Evolutionary conservation across 2,797 vertebrate genomes (phyloP).

Genomic region (Sarcoramphus papa): DNA sequence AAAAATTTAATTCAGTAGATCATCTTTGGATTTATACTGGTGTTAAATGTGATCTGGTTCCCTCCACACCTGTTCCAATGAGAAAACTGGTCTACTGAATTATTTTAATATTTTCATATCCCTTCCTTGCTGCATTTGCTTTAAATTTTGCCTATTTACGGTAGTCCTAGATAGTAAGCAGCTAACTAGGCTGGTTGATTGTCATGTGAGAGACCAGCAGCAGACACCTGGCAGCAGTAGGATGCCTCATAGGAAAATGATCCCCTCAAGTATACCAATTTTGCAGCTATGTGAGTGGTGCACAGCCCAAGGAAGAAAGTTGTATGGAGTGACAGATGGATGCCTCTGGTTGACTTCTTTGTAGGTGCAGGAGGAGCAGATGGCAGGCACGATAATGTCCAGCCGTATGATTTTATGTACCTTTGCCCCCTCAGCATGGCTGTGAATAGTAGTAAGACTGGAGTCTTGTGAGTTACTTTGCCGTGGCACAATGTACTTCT

Average conservation of each 20-base stretch:
- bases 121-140: not conserved
- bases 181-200: not conserved
- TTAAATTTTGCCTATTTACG: not conserved
- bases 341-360: not conserved
- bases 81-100: not conserved
- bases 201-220: rapidly evolving
- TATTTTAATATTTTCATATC: not conserved
- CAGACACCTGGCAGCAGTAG: not conserved
- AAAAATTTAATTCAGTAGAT: not conserved
- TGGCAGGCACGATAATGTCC: not conserved
- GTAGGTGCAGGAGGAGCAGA: not conserved
- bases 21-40: not conserved
- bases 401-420: not conserved
- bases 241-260: not conserved
- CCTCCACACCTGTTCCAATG: not conserved
- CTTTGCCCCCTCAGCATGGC: not conserved
- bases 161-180: not conserved
- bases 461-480: not conserved
- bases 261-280: not conserved
- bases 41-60: not conserved
- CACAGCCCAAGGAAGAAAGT: not conserved
- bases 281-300: not conserved
- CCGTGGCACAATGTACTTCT: not conserved
- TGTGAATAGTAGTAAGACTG: not conserved
- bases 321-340: not conserved